Base-by-base conservation (phyloP, 2,888 invertebrate genomes). In the Plagodis pulveraria region DNA sequence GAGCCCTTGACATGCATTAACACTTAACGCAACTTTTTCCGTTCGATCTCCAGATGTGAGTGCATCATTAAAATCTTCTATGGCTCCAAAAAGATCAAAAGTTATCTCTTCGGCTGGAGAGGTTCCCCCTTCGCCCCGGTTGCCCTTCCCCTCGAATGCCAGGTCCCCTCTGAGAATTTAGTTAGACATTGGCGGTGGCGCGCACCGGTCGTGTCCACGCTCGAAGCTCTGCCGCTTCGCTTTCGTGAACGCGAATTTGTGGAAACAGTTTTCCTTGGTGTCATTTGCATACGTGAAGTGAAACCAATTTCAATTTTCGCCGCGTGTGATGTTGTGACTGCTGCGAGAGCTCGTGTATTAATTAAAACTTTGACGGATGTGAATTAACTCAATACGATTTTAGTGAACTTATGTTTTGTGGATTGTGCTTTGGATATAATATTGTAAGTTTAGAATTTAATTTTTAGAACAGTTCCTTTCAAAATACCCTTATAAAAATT, bases 1-100 rank as follows among this genome's bases (percentile, higher is more conserved):
- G 77, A 89, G 87, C 86, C 86, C 88, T 89, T 87, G 88, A 91
- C 90, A 91, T 87, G 91, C 87, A 91, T 92, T 91, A 90, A 91
- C 91, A 91, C 91, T 90, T 89, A 89, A 76, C 83, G 60, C 80
- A 84, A 86, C 84, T 91, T 91, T 91, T 91, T 92, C 87, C 86
- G 80, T 81, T 73, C 76, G 80, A 82, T 81, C 77, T 84, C 87
- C 91, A 91, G 89, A 89, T 91, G 90, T 86, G 88, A 80, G 84
- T 85, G 86, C 87, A 86, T 91, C 91, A 91, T 92, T 91, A 90
- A 90, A 91, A 90, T 89, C 89, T 86, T 83, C 88, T 87, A 83
- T 82, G 78, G 81, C 80, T 85, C 87, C 86, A 89, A 90, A 91
- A 90, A 91, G 91, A 91, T 92, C 91, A 90, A 91, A 91, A 91